Base-by-base conservation (phyloP, 1,140 invertebrate species). In the Ips typographus region DNA sequence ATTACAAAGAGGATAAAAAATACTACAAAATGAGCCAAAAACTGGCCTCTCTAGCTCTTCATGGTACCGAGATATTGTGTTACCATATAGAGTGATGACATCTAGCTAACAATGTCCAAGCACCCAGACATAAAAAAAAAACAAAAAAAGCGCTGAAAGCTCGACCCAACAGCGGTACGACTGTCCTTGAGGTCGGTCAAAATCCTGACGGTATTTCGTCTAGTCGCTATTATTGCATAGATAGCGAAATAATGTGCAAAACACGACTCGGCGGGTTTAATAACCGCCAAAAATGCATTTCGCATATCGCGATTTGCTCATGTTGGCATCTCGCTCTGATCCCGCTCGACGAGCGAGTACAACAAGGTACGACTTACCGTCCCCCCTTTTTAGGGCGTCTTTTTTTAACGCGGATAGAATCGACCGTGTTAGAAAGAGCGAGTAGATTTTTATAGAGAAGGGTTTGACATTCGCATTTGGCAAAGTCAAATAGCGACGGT, bases 201-300 rank as follows among this genome's bases (percentile, higher is more conserved):
- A 68, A 68, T 68, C 65, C 65, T 57, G 65, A 59, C 65, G 22
- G 41, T 44, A 59, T 60, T 55, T 68, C 65, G 65, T 68, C 65
- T 68, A 68, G 65, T 61, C 65, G 65, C 65, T 68, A 68, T 68
- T 68, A 68, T 68, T 68, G 65, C 59, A 69, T 69, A 69, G 67
- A 69, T 69, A 69, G 67, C 57, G 51, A 63, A 61, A 69, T 69
- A 69, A 62, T 69, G 67, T 58, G 67, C 67, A 42, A 69, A 62
- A 69, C 59, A 58, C 51, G 60, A 37, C 56, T 22, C 56, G 8
- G 40, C 52, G 61, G 61, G 68, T 70, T 70, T 70, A 70, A 70
- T 70, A 70, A 70, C 72, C 72, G 72, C 72, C 72, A 47, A 73
- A 73, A 73, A 73, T 73, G 72, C 72, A 73, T 59, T 71, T 53